Base-by-base conservation (phyloP, 1,140 invertebrate species). In the Subanguina moxae region DNA sequence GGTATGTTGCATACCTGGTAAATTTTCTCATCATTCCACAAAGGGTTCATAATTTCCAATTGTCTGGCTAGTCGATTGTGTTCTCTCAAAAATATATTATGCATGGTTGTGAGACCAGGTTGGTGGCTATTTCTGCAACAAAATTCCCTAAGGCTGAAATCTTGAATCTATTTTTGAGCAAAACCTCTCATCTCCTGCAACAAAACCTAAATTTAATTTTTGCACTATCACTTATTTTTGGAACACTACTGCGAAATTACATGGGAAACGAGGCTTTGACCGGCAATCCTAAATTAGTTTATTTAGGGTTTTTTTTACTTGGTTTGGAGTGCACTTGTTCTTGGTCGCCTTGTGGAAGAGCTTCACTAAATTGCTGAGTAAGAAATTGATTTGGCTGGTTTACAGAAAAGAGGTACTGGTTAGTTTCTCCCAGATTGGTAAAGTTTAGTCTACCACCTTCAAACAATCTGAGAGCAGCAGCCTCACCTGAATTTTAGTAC, bases 1-100 rank as follows among this genome's bases (percentile, higher is more conserved):
- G n/a, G 43, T 13, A 45, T 45, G n/a, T 11, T 45, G 3, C 48
- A 52, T 21, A 64, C 62, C 57, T 81, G 80, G 43, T 76, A 81
- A n/a, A 81, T 62, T 46, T 67, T 76, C 59, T 85, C 84, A 65
- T 84, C 84, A 56, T 72, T 67, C 84, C 84, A 85, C 17, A 74
- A 64, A 15, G 83, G 79, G 71, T 85, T 85, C 1, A 84, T 58
- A 59, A 87, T 85, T 0, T 88, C 86, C 38, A 94, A 82, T 25
- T 85, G 89, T 61, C 87, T 87, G 0, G 91, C 91, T 1, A 92
- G 84, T 64, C 91, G 86, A 82, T 94, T 94, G 81, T 94, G 91
- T 66, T 86, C 84, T 3, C 87, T 71, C 0, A 87, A 90, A 88
- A 92, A 89, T 0, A 94, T 80, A 23, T 67, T 82, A 66, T 82